Evolutionary conservation across 2,888 invertebrate species (phyloP).

Genomic region (Cryptosula pallasiana): DNA sequence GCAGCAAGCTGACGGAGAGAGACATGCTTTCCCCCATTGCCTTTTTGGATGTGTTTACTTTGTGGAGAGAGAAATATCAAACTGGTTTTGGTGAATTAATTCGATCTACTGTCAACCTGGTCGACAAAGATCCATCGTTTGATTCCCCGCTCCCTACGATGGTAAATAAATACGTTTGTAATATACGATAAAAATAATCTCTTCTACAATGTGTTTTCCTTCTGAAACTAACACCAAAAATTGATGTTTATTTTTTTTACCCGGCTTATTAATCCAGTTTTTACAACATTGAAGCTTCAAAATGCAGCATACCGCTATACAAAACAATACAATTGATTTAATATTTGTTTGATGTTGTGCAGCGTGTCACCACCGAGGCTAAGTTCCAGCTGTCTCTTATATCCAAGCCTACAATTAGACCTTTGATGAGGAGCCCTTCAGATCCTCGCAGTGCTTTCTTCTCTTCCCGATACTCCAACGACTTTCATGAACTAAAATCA

Average conservation of each 20-base stretch:
- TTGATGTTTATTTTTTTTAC: too few species aligned
- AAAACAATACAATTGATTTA: too few species aligned
- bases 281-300: too few species aligned
- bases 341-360: too few species aligned
- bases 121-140: background rate
- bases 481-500: slow-evolving; percentile 19
- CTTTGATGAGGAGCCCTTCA: slow-evolving; percentile 8
- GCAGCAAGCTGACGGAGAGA: background rate
- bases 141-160: background rate
- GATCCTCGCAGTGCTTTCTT: slow-evolving; percentile 11
- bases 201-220: too few species aligned
- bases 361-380: background rate
- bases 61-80: background rate
- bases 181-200: too few species aligned
- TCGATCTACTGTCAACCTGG: background rate
- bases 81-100: slow-evolving; percentile 9
- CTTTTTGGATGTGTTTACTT: background rate
- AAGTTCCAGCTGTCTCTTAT: background rate
- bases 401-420: background rate
- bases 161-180: too few species aligned
- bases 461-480: slow-evolving; percentile 21
- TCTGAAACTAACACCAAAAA: too few species aligned
- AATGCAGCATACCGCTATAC: too few species aligned
- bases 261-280: too few species aligned
- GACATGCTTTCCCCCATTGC: slow-evolving; percentile 1